Evolutionary conservation across 2,888 invertebrate species (phyloP).

Genomic region (Deilephila porcellus): DNA sequence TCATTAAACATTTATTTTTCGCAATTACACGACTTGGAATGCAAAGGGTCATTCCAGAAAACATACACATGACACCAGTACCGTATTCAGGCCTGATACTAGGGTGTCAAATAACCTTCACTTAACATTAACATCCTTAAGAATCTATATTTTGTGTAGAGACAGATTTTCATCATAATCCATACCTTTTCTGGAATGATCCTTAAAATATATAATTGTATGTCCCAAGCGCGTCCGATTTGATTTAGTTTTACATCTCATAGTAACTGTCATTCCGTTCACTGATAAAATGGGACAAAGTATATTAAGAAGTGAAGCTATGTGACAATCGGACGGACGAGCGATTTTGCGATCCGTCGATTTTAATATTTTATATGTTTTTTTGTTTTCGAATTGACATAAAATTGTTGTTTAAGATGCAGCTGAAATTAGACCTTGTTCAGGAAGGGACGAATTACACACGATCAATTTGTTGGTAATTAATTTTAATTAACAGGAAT

Average conservation of each 20-base stretch:
- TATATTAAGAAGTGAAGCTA: not conserved
- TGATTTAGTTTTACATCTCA: not conserved
- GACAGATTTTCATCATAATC: slow-evolving; percentile 13
- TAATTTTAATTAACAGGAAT: too few species aligned
- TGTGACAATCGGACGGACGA: not conserved
- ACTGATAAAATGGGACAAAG: not conserved
- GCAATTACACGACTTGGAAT: slow-evolving; percentile 3
- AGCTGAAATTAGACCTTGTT: not conserved
- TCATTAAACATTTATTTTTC: not conserved
- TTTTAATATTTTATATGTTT: not conserved
- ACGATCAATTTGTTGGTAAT: too few species aligned
- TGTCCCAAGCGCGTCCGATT: not conserved
- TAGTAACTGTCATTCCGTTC: not conserved
- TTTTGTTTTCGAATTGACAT: slow-evolving; percentile 2
- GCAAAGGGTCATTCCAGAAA: slow-evolving; percentile 10
- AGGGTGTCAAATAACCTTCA: not conserved
- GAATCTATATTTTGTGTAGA: not conserved
- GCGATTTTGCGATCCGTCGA: not conserved
- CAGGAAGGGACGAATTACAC: not conserved
- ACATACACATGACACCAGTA: not conserved
- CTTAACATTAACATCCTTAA: not conserved
- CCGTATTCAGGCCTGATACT: not conserved
- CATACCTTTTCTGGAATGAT: slow-evolving; percentile 12
- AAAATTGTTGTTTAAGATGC: slow-evolving; percentile 6
- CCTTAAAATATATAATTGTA: not conserved